Evolutionary conservation across 2,888 invertebrate genomes (phyloP), one percentile per base, ranked within the genome.

Genomic region (Drosophila peninsularis): DNA sequence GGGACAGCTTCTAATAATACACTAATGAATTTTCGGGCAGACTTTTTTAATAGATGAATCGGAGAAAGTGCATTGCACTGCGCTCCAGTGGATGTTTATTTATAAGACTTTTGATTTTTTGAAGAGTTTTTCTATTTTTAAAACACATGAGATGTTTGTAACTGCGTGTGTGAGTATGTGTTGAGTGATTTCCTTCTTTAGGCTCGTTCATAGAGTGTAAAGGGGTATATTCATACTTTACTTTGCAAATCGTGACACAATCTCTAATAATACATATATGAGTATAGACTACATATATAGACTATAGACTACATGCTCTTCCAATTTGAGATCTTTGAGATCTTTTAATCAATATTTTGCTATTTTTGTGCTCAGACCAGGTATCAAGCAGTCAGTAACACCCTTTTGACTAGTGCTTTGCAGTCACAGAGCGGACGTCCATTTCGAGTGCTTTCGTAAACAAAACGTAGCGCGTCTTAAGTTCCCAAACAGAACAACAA

Each of bases 21-120:
- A 63, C 41, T 57, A 69, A 79, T 79, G 62, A 58, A 62, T 63
- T 58, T 47, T 56, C 24, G 49, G 61, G 42, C 7, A 27, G 39
- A 62, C 9, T 32, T 37, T 73, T 54, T 50, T 10, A 5, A n/a
- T n/a, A 5, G 44, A 10, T 14, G n/a, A 17, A 17, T 45, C 10
- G 45, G 41, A 45, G 56, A 81, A 81, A 87, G 82, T 83, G 79
- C 82, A 87, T 53, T 83, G 87, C 87, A 71, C 82, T 68, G 58
- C 44, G 42, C 45, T 62, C 62, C 52, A 45, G 39, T 44, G 32
- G 49, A 34, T 30, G 62, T 64, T 61, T 76, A 77, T 81, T 78
- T 78, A 64, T 75, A 71, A 65, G 17, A 32, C 50, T 32, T 58
- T 32, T 78, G 53, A 24, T 50, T 37, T 79, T 64, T 56, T 58